These are phyloP conservation scores for Copidosoma aretas DNA, from an alignment of 2,888 invertebrate genomes.

Conservation along the genomic window DNA sequence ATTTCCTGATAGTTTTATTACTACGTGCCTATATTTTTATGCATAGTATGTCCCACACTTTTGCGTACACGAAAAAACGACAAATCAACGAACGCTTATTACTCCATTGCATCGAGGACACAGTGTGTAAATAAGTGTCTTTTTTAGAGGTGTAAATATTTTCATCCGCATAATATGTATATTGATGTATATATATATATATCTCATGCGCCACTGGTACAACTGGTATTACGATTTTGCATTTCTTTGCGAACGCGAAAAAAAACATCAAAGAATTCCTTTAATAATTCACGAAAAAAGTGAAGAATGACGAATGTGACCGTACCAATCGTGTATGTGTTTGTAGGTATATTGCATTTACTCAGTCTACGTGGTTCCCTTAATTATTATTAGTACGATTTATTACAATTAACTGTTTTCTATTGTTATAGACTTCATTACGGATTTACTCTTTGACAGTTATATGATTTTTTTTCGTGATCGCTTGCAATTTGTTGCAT, in stretches of 20 bases:
- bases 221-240: constrained; percentile 16
- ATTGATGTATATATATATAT: constrained; percentile 4
- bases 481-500: no score
- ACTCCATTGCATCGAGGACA: no score
- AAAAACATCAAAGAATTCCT: constrained; percentile 29
- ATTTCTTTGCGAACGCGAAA: constrained; percentile 26
- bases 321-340: constrained; percentile 9
- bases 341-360: constrained; percentile 60
- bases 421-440: constrained; percentile 42
- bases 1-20: constrained; percentile 21
- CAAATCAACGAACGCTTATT: no score
- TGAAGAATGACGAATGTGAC: background rate
- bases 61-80: no score
- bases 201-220: constrained; percentile 26
- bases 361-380: constrained; percentile 62
- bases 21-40: constrained; percentile 3
- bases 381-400: constrained; percentile 45
- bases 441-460: constrained; percentile 37
- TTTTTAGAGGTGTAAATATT: no score
- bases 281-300: constrained; percentile 1
- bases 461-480: background rate
- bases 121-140: no score
- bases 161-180: no score
- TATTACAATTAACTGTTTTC: constrained; percentile 43
- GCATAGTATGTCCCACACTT: background rate